Evolutionary conservation across 1,140 invertebrate genomes (phyloP).

Genomic region (Drosophila leontia): DNA sequence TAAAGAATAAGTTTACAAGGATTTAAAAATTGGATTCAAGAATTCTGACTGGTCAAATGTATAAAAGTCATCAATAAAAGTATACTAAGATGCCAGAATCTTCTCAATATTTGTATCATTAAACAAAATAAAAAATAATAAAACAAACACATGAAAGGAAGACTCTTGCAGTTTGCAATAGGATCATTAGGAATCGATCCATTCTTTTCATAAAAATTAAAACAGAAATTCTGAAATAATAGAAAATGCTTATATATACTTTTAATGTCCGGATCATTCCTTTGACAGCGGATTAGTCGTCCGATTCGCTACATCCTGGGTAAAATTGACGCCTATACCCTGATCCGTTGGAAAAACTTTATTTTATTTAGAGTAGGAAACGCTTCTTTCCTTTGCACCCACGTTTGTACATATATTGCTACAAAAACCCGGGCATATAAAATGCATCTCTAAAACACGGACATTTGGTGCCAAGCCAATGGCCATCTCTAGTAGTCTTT

Average conservation of each 20-base stretch:
- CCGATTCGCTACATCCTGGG: background rate
- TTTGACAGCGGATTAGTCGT: too few species aligned
- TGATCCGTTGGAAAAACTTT: background rate
- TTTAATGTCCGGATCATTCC: too few species aligned
- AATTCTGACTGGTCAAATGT: background rate
- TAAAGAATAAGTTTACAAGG: background rate
- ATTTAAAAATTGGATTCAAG: background rate
- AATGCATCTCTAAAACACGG: background rate
- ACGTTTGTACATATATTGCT: background rate
- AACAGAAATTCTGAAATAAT: too few species aligned
- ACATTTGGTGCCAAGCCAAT: background rate
- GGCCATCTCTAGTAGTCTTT: slow-evolving; percentile 15
- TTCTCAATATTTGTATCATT: too few species aligned
- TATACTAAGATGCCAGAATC: too few species aligned
- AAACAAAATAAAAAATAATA: too few species aligned
- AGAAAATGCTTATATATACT: too few species aligned
- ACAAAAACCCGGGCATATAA: background rate
- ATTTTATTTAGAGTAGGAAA: background rate
- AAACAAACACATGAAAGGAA: too few species aligned
- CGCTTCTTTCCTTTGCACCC: background rate
- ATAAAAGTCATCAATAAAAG: too few species aligned
- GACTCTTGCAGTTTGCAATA: too few species aligned
- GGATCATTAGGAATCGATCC: too few species aligned
- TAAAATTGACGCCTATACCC: background rate
- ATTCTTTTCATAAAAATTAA: too few species aligned